Conservation (phyloP, 2,797 vertebrate genomes). For the Bovichtus variegatus region DNA sequence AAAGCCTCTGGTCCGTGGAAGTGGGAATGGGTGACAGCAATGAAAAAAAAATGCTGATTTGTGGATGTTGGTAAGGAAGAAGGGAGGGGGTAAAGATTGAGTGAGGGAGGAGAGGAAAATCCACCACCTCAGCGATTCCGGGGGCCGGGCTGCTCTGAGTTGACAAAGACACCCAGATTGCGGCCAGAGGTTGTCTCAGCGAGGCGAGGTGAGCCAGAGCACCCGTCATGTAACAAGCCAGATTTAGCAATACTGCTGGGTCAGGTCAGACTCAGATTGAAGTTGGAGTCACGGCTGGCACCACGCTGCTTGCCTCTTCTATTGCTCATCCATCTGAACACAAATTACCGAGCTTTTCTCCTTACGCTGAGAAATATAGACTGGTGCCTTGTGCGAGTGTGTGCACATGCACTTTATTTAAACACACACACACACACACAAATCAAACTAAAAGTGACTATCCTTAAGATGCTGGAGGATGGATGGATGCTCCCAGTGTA, state of each 20-base stretch:
- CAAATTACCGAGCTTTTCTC: conserved; percentile 58
- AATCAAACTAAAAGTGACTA: conserved; percentile 42
- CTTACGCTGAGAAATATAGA: conserved; percentile 47
- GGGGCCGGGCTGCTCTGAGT: conserved; percentile 62
- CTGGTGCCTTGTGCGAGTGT: conserved; percentile 6
- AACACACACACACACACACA: conserved; percentile 29
- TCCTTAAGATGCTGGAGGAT: conserved; percentile 29
- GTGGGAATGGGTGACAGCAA: conserved; percentile 71
- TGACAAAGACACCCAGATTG: conserved; percentile 81
- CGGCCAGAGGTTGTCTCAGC: conserved; percentile 75
- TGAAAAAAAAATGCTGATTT: conserved; percentile 80
- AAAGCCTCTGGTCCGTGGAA: conserved; percentile 49
- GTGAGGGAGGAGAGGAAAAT: conserved; percentile 73
- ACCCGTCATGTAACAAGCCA: conserved; percentile 79
- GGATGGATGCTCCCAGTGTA: conserved; percentile 25
- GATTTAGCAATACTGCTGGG: conserved; percentile 83
- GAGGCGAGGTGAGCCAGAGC: conserved; percentile 72
- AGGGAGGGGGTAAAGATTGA: conserved; percentile 66
- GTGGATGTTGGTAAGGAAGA: conserved; percentile 61
- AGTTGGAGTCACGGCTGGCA: conserved; percentile 66
- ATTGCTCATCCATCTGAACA: conserved; percentile 71
- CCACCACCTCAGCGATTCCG: conserved; percentile 82
- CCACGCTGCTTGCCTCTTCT: conserved; percentile 45
- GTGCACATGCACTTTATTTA: conserved; percentile 13
- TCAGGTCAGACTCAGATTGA: conserved; percentile 80